phyloP scores from a whole-genome alignment of 2,113 vertebrate species.

The Struthidea cinerea region DNA sequence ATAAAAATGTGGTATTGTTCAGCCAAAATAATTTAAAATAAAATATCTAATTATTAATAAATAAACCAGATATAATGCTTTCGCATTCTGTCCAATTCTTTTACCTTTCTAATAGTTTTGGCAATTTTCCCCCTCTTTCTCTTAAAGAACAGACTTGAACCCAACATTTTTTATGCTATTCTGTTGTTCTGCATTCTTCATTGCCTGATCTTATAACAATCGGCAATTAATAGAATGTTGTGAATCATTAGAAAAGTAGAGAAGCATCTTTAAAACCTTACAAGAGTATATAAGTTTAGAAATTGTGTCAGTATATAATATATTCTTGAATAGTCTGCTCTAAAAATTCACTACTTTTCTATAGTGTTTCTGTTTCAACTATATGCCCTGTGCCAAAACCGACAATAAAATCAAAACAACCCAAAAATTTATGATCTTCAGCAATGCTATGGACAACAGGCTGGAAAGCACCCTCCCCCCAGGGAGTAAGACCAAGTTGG shows the following conservation, averaged over 20 bases:
- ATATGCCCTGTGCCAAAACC: neutral
- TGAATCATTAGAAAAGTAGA: neutral
- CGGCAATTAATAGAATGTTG: neutral
- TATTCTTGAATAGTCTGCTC: neutral
- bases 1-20: neutral
- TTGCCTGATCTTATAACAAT: neutral
- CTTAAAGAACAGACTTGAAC: neutral
- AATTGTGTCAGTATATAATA: neutral
- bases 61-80: neutral
- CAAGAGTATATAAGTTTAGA: neutral
- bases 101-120: neutral
- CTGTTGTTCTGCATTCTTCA: neutral
- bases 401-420: neutral
- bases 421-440: neutral
- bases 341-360: neutral
- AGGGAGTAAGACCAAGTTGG: neutral
- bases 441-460: rapidly evolving
- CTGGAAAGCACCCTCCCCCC: neutral
- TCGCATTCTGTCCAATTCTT: neutral
- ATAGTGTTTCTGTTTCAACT: neutral
- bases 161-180: neutral
- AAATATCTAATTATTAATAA: neutral
- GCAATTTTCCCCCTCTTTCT: neutral
- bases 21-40: neutral
- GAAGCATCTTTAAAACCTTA: neutral